phyloP scores from a whole-genome alignment of 2,888 invertebrate genomes.

The Parnassius apollo region DNA sequence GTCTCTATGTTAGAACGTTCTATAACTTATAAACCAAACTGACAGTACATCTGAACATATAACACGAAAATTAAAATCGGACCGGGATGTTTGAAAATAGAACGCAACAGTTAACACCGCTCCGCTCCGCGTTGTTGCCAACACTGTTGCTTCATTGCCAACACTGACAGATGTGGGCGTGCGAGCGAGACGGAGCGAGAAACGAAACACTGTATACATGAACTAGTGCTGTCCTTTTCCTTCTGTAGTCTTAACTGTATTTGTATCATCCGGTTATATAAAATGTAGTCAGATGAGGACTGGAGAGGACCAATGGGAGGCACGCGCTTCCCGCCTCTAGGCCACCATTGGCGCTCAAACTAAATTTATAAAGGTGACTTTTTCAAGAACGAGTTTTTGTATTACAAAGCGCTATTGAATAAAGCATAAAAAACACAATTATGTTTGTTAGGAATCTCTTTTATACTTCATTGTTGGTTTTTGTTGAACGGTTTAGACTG shows the following conservation, averaged over 20 bases:
- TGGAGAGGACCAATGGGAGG: conserved; percentile 54
- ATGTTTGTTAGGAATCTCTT: conserved; percentile 73
- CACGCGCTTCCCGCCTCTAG: conserved; percentile 55
- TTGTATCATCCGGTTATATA: conserved; percentile 80
- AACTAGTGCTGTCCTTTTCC: conserved; percentile 58
- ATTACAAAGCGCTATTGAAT: conserved; percentile 73
- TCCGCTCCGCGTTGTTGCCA: conserved; percentile 57
- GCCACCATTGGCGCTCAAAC: conserved; percentile 66
- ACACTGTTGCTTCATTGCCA: conserved; percentile 73
- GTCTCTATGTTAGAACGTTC: not conserved
- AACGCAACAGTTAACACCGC: conserved; percentile 51
- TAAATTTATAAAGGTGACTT: conserved; percentile 80
- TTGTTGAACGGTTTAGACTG: conserved; percentile 48
- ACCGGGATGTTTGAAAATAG: conserved; percentile 27
- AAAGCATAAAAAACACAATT: conserved; percentile 75
- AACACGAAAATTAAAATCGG: conserved; percentile 9
- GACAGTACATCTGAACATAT: not conserved
- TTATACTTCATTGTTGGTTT: conserved; percentile 55
- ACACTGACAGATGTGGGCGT: conserved; percentile 54
- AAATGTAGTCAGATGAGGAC: conserved; percentile 73
- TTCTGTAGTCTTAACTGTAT: conserved; percentile 76
- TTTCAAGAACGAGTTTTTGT: conserved; percentile 74
- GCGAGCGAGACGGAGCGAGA: conserved; percentile 55
- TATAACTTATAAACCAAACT: not conserved
- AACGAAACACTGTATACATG: conserved; percentile 71